Evolutionary conservation across 2,797 vertebrate species (phyloP).

Genomic region (Phalloptychus januarius): DNA sequence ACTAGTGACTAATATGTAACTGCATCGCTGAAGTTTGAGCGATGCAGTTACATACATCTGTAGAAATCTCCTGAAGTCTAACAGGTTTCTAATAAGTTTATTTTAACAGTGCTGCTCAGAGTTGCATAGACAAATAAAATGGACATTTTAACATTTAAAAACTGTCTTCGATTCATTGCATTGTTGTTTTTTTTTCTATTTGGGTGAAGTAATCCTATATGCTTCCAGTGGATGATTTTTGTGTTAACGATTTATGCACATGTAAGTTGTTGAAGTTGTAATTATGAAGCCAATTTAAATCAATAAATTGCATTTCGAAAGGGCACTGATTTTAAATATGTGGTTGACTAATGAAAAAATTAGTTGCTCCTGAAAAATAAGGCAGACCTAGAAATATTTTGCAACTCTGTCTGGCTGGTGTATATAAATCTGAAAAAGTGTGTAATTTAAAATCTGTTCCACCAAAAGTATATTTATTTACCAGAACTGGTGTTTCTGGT

Average conservation of each 20-base stretch:
- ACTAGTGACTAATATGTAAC: neutral
- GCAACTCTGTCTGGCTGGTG: neutral
- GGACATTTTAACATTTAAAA: too few species aligned
- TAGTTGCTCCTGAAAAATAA: neutral
- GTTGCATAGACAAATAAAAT: conserved; percentile 13
- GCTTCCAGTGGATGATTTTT: neutral
- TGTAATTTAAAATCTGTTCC: neutral
- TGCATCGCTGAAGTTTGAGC: conserved; percentile 21
- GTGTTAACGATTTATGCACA: too few species aligned
- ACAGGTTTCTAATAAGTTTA: conserved; percentile 60
- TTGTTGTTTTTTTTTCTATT: neutral
- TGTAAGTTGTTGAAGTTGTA: neutral
- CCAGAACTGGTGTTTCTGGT: neutral
- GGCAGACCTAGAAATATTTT: neutral
- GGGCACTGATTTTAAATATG: neutral
- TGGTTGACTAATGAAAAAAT: neutral
- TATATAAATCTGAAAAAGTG: neutral
- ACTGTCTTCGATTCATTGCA: neutral
- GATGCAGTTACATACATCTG: too few species aligned
- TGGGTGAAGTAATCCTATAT: neutral
- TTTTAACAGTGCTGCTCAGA: conserved; percentile 27
- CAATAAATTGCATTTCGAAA: neutral
- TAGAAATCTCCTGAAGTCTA: conserved; percentile 17
- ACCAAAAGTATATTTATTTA: neutral
- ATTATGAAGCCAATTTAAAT: neutral